Conservation (phyloP, 1,140 invertebrate species). For the Nixonia krombeini region DNA sequence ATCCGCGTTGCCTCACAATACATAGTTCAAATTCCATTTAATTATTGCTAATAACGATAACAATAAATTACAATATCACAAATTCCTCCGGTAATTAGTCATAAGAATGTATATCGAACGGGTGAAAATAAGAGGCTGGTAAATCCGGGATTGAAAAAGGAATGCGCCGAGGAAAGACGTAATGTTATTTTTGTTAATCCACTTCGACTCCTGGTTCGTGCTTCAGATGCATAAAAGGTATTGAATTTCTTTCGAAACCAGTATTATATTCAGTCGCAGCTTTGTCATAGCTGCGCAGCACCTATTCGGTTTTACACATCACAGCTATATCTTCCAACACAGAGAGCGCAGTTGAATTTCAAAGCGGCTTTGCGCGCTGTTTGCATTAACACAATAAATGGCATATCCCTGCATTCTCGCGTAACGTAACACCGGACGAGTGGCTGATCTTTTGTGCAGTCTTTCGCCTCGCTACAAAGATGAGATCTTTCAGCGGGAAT, state of each 20-base stretch:
- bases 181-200: too few relatives aligned
- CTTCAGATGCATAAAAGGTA: too few relatives aligned
- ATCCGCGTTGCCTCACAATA: too few relatives aligned
- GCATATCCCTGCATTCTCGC: conserved; percentile 6
- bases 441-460: conserved; percentile 16
- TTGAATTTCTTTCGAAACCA: not conserved
- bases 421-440: conserved; percentile 13
- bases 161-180: too few relatives aligned
- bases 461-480: conserved; percentile 7
- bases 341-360: not conserved
- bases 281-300: conserved; percentile 23
- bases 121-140: too few relatives aligned
- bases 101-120: too few relatives aligned
- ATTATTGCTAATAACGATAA: too few relatives aligned
- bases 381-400: conserved; percentile 30
- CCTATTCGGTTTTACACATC: conserved; percentile 1
- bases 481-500: not conserved
- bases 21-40: too few relatives aligned
- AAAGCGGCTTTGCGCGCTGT: conserved; percentile 4
- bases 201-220: too few relatives aligned
- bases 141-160: too few relatives aligned
- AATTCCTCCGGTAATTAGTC: too few relatives aligned
- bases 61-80: too few relatives aligned
- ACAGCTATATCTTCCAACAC: conserved; percentile 17
- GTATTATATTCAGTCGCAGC: conserved; percentile 24